Evolutionary conservation across 2,113 vertebrate genomes (phyloP).

Genomic region (Peromyscus californicus): DNA sequence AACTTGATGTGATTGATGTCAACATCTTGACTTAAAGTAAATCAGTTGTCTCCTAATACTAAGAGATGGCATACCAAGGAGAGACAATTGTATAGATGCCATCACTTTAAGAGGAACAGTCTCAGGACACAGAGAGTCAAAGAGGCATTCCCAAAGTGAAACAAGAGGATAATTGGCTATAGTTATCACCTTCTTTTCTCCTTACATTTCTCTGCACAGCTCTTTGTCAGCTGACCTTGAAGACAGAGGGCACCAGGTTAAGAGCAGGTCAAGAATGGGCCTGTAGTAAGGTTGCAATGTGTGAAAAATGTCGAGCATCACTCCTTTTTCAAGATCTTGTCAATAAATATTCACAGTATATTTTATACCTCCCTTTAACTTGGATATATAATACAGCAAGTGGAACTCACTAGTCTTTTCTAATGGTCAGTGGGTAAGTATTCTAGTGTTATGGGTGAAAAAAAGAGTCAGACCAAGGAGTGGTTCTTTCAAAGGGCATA

Average conservation of each 20-base stretch:
- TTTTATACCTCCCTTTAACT: background rate
- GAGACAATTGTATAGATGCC: background rate
- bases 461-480: background rate
- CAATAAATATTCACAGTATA: background rate
- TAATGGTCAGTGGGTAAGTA: background rate
- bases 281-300: background rate
- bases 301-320: too few relatives aligned
- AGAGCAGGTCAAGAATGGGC: background rate
- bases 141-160: background rate
- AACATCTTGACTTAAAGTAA: background rate
- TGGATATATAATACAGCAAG: background rate
- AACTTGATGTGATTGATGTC: background rate
- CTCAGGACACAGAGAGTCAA: background rate
- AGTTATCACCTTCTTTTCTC: background rate
- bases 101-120: background rate
- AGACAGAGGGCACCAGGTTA: fast-evolving
- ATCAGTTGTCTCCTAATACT: background rate
- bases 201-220: background rate
- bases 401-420: background rate
- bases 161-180: background rate
- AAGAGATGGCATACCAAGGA: background rate
- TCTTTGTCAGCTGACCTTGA: background rate
- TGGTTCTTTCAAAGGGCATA: background rate
- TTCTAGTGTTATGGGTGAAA: too few relatives aligned
- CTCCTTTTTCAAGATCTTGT: background rate